Evolutionary conservation across 2,888 invertebrate genomes (phyloP).

Genomic region (Conops quadrifasciatus): DNA sequence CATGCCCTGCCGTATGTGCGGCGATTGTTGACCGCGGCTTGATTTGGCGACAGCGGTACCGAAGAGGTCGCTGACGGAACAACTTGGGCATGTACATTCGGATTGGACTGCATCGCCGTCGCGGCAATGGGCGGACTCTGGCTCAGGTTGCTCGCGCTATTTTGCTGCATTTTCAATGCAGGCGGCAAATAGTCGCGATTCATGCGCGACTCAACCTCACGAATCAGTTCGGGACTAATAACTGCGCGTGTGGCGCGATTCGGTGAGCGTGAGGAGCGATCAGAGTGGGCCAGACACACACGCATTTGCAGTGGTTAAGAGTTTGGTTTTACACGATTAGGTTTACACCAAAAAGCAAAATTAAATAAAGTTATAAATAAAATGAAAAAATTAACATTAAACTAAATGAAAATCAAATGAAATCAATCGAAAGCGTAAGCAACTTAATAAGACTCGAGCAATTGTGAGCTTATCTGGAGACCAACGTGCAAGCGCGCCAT

Average conservation of each 20-base stretch:
- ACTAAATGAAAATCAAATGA: constrained; percentile 37
- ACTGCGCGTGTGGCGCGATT: constrained; percentile 68
- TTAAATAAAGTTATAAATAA: constrained; percentile 44
- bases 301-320: constrained; percentile 9
- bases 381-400: constrained; percentile 40
- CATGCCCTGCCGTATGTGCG: constrained; percentile 60
- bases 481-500: constrained; percentile 43
- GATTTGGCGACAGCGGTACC: constrained; percentile 45
- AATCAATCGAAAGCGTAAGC: constrained; percentile 24
- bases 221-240: constrained; percentile 87
- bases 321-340: constrained; percentile 48
- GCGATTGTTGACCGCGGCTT: constrained; percentile 53
- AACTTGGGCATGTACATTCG: constrained; percentile 38
- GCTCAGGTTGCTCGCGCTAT: constrained; percentile 59
- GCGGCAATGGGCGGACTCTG: constrained; percentile 57
- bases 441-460: constrained; percentile 26
- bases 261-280: constrained; percentile 4
- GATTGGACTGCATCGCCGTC: constrained; percentile 38
- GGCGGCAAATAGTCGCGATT: constrained; percentile 81
- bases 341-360: constrained; percentile 51
- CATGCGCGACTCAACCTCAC: constrained; percentile 91
- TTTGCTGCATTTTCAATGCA: constrained; percentile 68
- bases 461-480: constrained; percentile 1
- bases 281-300: constrained; percentile 20
- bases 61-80: constrained; percentile 36